Evolutionary conservation across 2,888 invertebrate species (phyloP), one percentile per base, ranked within the genome.

Genomic region (Philaethria dido): DNA sequence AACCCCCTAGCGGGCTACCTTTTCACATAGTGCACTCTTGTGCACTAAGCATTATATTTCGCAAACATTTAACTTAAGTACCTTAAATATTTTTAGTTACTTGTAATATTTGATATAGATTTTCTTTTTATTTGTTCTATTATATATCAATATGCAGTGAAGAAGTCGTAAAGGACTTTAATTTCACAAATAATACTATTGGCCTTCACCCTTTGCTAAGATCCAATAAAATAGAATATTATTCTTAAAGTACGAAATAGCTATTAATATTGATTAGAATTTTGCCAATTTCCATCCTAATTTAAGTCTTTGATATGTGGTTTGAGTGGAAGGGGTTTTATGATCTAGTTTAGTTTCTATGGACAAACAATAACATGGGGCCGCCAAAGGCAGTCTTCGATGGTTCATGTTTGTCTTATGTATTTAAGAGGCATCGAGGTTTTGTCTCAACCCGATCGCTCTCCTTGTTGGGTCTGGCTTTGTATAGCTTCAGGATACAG

Each of bases 311-410:
- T 39, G 20, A 39, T 3, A n/a, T 20, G n/a, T 11, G 20, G 20
- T 39, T 57, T 22, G 4, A 22, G 9, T 39, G 39, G n/a, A 3
- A 22, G 9, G 39, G 9, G 39, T 39, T 39, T 57, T 64, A 44
- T 59, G 39, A 59, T 50, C 25, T 74, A 77, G 79, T 80, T 81
- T 85, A 89, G 89, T 89, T 89, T 85, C 78, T 84, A 83, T 80
- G 80, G 77, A 80, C 88, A 89, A 92, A 92, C 91, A 92, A 91
- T 88, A 92, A 91, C 88, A 89, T 80, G 77, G 74, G 84, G 84
- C 84, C 77, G 82, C 86, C 81, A 80, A 81, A 81, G 83, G 85
- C 86, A 70, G 72, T 76, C 75, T 78, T 74, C 78, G 76, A 54
- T 72, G 70, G 74, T 78, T 77, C 73, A 75, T 91, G 88, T 91